phyloP scores from a whole-genome alignment of 35 echinoderm and acorn worm genomes.

The Patiria miniata region DNA sequence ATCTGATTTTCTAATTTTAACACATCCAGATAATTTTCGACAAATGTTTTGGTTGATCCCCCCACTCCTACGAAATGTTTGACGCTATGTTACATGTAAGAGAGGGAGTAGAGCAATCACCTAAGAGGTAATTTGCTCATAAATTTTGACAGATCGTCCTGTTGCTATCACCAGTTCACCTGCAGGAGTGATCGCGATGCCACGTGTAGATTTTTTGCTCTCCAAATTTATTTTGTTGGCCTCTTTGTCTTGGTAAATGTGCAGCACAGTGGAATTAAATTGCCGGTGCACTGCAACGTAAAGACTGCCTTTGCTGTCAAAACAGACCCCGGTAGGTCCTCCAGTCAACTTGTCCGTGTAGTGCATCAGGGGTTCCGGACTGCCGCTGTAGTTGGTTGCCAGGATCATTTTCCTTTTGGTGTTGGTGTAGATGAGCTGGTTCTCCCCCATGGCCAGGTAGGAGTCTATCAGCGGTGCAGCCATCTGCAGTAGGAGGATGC shows the following conservation, averaged over 20 bases:
- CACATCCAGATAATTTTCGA: too few species aligned
- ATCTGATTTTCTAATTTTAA: too few species aligned
- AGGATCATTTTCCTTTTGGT: too few species aligned
- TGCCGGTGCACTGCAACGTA: neutral
- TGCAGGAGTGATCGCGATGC: neutral
- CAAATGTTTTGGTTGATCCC: too few species aligned
- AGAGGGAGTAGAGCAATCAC: too few species aligned
- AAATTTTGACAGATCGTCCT: neutral
- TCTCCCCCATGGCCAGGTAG: neutral
- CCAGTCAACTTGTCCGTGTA: neutral
- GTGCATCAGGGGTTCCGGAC: neutral
- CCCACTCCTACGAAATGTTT: too few species aligned
- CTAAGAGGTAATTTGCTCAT: neutral
- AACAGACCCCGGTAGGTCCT: neutral
- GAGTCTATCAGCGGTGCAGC: neutral
- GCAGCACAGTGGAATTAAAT: neutral
- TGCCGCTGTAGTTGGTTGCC: neutral
- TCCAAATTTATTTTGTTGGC: neutral
- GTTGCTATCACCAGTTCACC: slow-evolving; percentile 9
- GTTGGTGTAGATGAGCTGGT: slow-evolving; percentile 19
- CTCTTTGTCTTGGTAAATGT: neutral
- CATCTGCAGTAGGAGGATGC: neutral
- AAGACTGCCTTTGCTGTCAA: neutral
- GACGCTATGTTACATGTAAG: too few species aligned
- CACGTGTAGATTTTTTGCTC: too few species aligned